Evolutionary conservation across 2,113 vertebrate species (phyloP).

Genomic region (Proterorhinus semilunaris): DNA sequence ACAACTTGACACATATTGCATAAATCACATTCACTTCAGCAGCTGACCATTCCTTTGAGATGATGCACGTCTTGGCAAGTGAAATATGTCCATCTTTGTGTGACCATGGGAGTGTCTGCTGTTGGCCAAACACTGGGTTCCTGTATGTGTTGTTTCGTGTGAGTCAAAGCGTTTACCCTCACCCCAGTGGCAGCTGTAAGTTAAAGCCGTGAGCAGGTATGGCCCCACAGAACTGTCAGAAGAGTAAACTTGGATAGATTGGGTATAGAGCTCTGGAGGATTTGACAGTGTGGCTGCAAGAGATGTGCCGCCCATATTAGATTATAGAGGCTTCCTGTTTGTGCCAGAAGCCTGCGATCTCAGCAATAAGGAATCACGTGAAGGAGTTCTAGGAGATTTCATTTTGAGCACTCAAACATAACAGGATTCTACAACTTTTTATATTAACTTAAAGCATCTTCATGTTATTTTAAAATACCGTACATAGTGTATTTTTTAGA

Average conservation of each 20-base stretch:
- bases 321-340: conserved; percentile 60
- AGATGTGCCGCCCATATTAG: conserved; percentile 54
- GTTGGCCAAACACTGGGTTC: conserved; percentile 31
- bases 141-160: conserved; percentile 46
- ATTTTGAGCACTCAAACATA: neutral
- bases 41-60: conserved; percentile 12
- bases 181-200: conserved; percentile 18
- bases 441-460: too few species aligned
- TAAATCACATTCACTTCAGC: conserved; percentile 17
- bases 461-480: too few species aligned
- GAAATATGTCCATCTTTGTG: conserved; percentile 9
- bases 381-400: conserved; percentile 1
- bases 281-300: conserved; percentile 39
- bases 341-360: conserved; percentile 49
- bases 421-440: too few species aligned
- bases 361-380: conserved; percentile 20
- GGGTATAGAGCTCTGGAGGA: conserved; percentile 18
- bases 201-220: conserved; percentile 13
- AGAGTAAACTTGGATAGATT: conserved; percentile 47
- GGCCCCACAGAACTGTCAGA: conserved; percentile 33
- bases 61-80: conserved; percentile 9
- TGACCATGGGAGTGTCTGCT: conserved; percentile 56
- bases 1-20: conserved; percentile 6
- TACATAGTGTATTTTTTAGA: too few species aligned
- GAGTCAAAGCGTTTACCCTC: conserved; percentile 32